phyloP scores from a whole-genome alignment of 2,797 vertebrate species.

The Hydrophis major region DNA sequence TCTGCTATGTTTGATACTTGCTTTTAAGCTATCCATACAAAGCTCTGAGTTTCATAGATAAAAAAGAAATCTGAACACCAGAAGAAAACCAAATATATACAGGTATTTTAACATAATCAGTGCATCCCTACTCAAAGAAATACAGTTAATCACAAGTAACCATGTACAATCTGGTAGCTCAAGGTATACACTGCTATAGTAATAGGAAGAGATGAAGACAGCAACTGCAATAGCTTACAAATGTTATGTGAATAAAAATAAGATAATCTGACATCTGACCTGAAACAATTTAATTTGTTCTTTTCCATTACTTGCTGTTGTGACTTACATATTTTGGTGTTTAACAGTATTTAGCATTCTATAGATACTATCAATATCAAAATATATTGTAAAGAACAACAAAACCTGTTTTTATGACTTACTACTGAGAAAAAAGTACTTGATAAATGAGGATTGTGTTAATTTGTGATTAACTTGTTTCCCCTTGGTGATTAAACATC shows the following conservation, averaged over 20 bases:
- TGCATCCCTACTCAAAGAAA: neutral
- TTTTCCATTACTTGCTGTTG: constrained; percentile 16
- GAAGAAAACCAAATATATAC: neutral
- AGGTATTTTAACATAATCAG: neutral
- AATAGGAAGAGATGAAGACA: neutral
- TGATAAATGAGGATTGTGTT: constrained; percentile 62
- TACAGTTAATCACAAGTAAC: neutral
- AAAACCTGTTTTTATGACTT: constrained; percentile 37
- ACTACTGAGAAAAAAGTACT: constrained; percentile 66
- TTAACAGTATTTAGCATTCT: constrained; percentile 28
- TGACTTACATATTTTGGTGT: constrained; percentile 26
- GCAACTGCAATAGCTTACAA: neutral
- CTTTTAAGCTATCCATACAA: neutral
- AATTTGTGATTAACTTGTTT: constrained; percentile 65
- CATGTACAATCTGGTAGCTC: neutral
- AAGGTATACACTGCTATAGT: neutral
- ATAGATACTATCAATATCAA: constrained; percentile 49
- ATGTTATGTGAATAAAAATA: neutral
- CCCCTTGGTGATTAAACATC: constrained; percentile 65
- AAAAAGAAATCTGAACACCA: neutral
- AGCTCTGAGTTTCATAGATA: neutral
- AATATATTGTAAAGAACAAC: constrained; percentile 21
- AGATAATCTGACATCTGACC: constrained; percentile 12
- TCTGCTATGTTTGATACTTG: neutral
- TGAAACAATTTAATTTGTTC: constrained; percentile 15